phyloP scores from a whole-genome alignment of 1,140 invertebrate species.

The Apis laboriosa region DNA sequence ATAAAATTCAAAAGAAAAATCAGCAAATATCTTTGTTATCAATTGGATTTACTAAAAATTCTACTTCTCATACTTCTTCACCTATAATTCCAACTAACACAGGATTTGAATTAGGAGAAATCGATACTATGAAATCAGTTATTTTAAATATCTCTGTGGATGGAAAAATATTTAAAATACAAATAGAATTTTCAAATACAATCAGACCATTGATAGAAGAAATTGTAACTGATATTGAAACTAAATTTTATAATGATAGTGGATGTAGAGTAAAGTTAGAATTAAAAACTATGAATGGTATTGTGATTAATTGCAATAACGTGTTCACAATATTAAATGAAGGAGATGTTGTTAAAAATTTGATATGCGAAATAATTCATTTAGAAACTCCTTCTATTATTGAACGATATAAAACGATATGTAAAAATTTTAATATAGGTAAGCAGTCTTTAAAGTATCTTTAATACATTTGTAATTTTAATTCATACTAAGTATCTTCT shows the following conservation, averaged over 20 bases:
- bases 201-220: conserved; percentile 45
- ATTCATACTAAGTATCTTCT: conserved; percentile 25
- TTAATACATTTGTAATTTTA: not conserved
- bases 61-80: conserved; percentile 58
- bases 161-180: conserved; percentile 61
- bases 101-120: conserved; percentile 5
- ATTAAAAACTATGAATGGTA: conserved; percentile 62
- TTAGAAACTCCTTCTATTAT: conserved; percentile 66
- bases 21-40: conserved; percentile 67
- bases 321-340: conserved; percentile 54
- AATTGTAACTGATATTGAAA: conserved; percentile 54
- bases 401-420: conserved; percentile 72
- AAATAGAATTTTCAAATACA: conserved; percentile 64
- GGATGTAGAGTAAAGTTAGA: conserved; percentile 65
- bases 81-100: conserved; percentile 36
- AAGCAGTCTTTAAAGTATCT: conserved; percentile 43
- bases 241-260: conserved; percentile 66
- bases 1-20: conserved; percentile 27
- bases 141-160: conserved; percentile 66
- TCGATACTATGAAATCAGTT: conserved; percentile 25
- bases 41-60: conserved; percentile 63
- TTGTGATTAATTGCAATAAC: conserved; percentile 47
- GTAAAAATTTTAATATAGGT: conserved; percentile 62
- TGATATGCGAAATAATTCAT: conserved; percentile 64
- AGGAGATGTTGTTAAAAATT: conserved; percentile 52